A percentile compares a stretch with the other conserved stretches of the same genome.
Conservation (phyloP, 2,113 vertebrate species). For the Athene cunicularia region DNA sequence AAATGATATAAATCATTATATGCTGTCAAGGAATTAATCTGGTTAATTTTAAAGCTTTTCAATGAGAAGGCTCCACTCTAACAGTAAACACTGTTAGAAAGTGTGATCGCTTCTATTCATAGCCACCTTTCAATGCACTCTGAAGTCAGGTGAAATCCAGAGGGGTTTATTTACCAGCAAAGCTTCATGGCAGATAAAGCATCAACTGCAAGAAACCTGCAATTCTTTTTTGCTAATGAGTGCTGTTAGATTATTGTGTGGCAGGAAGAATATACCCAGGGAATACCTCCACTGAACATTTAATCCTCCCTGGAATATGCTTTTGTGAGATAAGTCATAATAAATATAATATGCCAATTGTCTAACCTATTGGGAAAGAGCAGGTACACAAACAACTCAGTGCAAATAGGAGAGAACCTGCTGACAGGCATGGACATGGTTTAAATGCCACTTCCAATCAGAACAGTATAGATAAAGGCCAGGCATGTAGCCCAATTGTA, state of each 20-base stretch:
- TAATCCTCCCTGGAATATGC: background rate
- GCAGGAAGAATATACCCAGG: background rate
- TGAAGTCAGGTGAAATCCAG: background rate
- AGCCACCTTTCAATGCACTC: background rate
- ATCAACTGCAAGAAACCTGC: background rate
- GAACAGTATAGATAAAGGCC: background rate
- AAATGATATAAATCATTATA: background rate
- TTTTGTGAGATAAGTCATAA: slow-evolving; percentile 24
- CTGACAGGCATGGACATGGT: background rate
- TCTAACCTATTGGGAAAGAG: background rate
- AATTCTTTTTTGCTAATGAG: slow-evolving; percentile 31
- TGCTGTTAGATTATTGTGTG: background rate
- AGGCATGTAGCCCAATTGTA: background rate
- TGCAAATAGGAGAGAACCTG: background rate
- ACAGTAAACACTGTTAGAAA: background rate
- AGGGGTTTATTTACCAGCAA: slow-evolving; percentile 15
- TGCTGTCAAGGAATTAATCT: background rate
- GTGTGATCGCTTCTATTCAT: background rate
- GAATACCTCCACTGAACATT: background rate
- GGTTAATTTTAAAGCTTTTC: background rate
- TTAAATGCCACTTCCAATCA: background rate
- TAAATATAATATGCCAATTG: background rate
- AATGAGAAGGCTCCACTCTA: background rate
- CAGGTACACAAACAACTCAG: background rate
- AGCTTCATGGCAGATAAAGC: background rate